Conservation (phyloP, 2,113 vertebrate genomes). For the Phalacrocorax pelagicus region DNA sequence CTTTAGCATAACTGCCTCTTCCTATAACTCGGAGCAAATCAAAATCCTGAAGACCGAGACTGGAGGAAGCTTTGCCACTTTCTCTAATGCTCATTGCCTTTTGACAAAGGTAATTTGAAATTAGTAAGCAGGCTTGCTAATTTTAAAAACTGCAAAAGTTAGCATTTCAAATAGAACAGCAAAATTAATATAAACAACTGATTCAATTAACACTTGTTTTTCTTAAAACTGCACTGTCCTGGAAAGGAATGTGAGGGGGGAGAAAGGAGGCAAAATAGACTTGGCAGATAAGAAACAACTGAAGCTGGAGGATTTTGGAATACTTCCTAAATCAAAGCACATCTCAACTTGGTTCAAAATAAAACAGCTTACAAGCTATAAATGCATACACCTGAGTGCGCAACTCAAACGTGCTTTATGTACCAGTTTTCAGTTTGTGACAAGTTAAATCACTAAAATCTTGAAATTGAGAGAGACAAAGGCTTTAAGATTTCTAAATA, state of each 20-base stretch:
- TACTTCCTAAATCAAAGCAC: neutral
- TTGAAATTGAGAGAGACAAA: neutral
- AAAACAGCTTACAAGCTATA: neutral
- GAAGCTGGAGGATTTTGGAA: neutral
- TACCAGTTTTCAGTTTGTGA: neutral
- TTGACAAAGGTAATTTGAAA: neutral
- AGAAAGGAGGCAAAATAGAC: neutral
- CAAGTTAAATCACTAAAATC: neutral
- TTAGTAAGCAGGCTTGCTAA: neutral
- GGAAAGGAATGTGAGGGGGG: neutral
- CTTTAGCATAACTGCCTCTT: conserved; percentile 97
- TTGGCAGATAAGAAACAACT: neutral
- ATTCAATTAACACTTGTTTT: conserved; percentile 1
- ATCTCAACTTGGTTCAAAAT: neutral
- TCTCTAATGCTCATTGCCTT: conserved; percentile 92
- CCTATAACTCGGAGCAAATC: conserved; percentile 96
- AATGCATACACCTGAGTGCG: neutral
- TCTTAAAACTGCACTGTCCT: neutral
- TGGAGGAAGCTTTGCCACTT: conserved; percentile 91
- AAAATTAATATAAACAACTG: neutral
- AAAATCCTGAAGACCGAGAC: conserved; percentile 93
- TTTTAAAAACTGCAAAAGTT: neutral
- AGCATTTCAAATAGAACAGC: neutral
- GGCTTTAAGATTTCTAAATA: neutral
- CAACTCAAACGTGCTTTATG: neutral